These are phyloP conservation scores for Dryoscopus gambensis DNA, from an alignment of 2,113 vertebrate genomes.

Conservation along the genomic window DNA sequence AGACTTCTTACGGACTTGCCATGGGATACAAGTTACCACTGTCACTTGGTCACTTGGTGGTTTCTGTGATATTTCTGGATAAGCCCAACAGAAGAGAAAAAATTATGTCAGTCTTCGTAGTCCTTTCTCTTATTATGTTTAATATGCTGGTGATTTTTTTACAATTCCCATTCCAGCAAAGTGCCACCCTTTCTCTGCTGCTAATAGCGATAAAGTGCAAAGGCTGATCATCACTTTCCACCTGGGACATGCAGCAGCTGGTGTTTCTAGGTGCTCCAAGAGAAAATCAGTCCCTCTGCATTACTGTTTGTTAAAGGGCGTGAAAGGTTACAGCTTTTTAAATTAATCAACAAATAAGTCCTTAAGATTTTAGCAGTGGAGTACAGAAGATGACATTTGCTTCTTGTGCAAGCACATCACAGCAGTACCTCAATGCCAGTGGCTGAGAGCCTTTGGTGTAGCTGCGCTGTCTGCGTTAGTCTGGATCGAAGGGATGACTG, in stretches of 20 bases:
- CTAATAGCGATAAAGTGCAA: background rate
- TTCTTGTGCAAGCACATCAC: background rate
- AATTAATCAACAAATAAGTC: background rate
- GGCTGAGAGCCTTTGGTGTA: background rate
- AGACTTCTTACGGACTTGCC: background rate
- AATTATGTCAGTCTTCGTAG: background rate
- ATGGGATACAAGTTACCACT: background rate
- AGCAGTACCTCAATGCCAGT: no score
- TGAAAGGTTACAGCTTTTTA: background rate
- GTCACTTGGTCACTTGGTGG: accelerated
- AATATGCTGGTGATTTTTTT: background rate
- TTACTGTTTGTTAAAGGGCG: background rate
- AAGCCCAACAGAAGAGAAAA: background rate
- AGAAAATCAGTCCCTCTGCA: background rate
- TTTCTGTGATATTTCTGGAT: background rate
- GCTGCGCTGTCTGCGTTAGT: background rate
- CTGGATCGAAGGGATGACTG: background rate
- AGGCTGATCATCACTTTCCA: background rate
- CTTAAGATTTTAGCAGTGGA: background rate
- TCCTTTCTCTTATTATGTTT: background rate
- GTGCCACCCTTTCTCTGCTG: accelerated
- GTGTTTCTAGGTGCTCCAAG: background rate
- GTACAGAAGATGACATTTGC: background rate
- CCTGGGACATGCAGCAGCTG: accelerated
- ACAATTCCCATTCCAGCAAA: background rate